Evolutionary conservation across 2,888 invertebrate genomes (phyloP).

Genomic region (Copidosoma aretas): DNA sequence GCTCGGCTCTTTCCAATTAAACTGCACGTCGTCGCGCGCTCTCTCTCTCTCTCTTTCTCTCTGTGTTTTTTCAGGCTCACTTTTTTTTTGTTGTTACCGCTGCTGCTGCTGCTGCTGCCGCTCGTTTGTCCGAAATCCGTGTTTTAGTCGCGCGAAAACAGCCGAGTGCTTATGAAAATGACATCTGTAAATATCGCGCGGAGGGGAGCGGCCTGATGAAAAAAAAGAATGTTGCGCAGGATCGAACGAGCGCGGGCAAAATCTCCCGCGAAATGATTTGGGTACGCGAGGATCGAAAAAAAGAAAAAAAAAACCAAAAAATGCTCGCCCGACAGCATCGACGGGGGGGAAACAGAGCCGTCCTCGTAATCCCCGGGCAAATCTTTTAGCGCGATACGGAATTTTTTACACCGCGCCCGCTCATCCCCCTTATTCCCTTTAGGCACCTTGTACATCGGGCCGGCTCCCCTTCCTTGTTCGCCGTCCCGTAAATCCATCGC

Average conservation of each 20-base stretch:
- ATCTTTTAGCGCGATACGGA: constrained; percentile 14
- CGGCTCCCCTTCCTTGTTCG: neutral
- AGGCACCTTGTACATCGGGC: constrained; percentile 4
- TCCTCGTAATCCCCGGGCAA: constrained; percentile 8
- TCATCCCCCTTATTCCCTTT: constrained; percentile 1
- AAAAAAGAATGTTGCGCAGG: too few species aligned
- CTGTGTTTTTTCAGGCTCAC: neutral
- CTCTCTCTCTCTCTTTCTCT: too few species aligned
- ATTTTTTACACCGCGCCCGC: constrained; percentile 8
- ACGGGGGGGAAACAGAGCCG: neutral
- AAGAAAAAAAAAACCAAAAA: neutral
- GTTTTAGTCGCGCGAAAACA: too few species aligned
- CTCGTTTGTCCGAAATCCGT: too few species aligned
- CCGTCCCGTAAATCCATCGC: neutral
- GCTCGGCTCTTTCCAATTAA: constrained; percentile 10
- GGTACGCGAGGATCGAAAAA: too few species aligned
- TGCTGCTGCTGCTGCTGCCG: neutral
- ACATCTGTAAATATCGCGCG: too few species aligned
- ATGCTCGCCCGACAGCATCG: too few species aligned
- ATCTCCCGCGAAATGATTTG: too few species aligned
- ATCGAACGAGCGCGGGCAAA: too few species aligned
- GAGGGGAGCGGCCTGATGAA: too few species aligned
- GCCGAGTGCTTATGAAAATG: too few species aligned
- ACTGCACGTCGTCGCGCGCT: neutral
- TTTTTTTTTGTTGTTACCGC: neutral